Base-by-base conservation (phyloP, 2,888 invertebrate species). In the Tenthredo livida region DNA sequence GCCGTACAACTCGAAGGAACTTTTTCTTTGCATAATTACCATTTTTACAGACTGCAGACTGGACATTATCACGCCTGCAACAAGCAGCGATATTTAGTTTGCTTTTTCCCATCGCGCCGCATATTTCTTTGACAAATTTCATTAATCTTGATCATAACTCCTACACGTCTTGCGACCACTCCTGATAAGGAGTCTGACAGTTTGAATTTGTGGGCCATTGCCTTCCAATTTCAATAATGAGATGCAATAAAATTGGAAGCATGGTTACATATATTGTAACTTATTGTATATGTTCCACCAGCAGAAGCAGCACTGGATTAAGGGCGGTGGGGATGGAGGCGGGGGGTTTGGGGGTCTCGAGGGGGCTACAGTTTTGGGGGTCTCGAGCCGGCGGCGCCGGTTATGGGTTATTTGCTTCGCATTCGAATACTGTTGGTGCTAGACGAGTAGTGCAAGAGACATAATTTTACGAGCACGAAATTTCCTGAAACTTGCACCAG, bases 1-100 rank as follows among this genome's bases (percentile, higher is more conserved):
- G 25, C 96, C 96, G 89, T 95, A 95, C 85, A 96, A 93, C 89
- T 96, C 96, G 91, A 96, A 96, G 87, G 95, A 96, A 89, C 95
- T 95, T 85, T 93, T 93, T 90, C 88, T 95, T 25, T 93, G 92
- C 91, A 95, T 94, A 86, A 95, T 95, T 85, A 94, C 93, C 85
- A 94, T 94, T 89, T 95, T 94, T 21, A 95, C 95, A 87, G 94
- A 94, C 87, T 94, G 93, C 77, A 95, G 90, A 87, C 94, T 95
- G 72, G 94, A 94, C 87, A 95, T 93, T 88, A 95, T 94, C 47
- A 95, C 94, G 70, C 94, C 91, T 91, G 33, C 5, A 84, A 80
- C 58, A 83, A 84, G n/a, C 17, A 40, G 47, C 50, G 43, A 70
- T 40, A 33, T 58, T n/a, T 25, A 72, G n/a, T 29, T 10, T 2